phyloP scores from a whole-genome alignment of 2,797 vertebrate genomes.

The Synaphobranchus kaupii region DNA sequence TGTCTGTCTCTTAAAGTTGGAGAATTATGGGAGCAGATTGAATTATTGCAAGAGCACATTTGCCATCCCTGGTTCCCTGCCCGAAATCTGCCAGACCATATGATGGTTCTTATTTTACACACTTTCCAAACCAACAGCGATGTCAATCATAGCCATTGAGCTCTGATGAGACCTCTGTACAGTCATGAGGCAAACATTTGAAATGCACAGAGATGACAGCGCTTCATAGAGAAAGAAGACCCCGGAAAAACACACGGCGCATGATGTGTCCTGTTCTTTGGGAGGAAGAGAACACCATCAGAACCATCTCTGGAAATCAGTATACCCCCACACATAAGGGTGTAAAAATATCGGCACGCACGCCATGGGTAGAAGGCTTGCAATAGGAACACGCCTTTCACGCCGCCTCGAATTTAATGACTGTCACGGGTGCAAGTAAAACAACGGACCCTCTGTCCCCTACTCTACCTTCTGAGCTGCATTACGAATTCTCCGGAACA shows the following conservation, averaged over 20 bases:
- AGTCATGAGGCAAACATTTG: conserved; percentile 30
- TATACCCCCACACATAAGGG: background rate
- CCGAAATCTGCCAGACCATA: conserved; percentile 88
- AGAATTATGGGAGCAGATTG: conserved; percentile 85
- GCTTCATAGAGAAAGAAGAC: background rate
- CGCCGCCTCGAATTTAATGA: background rate
- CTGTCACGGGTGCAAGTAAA: background rate
- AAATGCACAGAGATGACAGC: conserved; percentile 22
- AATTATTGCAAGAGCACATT: conserved; percentile 85
- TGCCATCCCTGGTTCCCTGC: conserved; percentile 80
- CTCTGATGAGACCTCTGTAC: conserved; percentile 59
- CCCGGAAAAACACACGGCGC: background rate
- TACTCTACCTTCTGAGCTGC: background rate
- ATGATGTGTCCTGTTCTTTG: background rate
- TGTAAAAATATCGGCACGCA: background rate
- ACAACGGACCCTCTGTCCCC: background rate
- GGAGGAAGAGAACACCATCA: conserved; percentile 5
- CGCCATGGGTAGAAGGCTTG: background rate
- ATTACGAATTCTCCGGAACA: background rate
- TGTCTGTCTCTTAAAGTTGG: conserved; percentile 81
- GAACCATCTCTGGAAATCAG: background rate
- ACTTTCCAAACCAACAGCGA: conserved; percentile 77
- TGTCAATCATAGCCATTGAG: conserved; percentile 66
- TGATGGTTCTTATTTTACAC: conserved; percentile 83
- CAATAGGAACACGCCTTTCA: background rate